A percentile compares a stretch with the other conserved stretches of the same genome.
Evolutionary conservation across 2,113 vertebrate species (phyloP).

Genomic region (Myocastor coypus): DNA sequence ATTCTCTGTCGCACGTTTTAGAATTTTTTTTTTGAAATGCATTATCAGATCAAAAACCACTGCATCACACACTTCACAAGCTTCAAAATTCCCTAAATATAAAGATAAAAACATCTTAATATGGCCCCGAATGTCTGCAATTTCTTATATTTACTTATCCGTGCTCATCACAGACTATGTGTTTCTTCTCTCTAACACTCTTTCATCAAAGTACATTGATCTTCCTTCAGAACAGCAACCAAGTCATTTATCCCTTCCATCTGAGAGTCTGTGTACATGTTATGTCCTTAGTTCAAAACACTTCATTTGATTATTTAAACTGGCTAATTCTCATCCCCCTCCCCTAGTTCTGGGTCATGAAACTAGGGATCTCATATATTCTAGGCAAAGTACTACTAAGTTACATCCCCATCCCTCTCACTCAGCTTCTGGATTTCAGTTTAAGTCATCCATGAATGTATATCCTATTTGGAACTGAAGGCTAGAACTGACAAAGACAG

Average conservation of each 20-base stretch:
- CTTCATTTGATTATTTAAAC: slow-evolving; percentile 21
- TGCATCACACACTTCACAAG: not conserved
- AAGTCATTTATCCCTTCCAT: not conserved
- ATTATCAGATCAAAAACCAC: slow-evolving; percentile 8
- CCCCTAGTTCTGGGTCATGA: not conserved
- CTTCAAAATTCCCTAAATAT: slow-evolving; percentile 10
- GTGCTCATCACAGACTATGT: not conserved
- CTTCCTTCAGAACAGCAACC: not conserved
- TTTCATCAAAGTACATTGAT: not conserved
- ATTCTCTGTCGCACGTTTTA: not conserved
- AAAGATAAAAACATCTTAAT: not conserved
- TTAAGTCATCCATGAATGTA: not conserved
- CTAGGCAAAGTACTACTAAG: not conserved
- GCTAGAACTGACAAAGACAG: not conserved
- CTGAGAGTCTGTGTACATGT: not conserved
- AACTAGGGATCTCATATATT: not conserved
- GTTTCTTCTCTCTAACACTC: not conserved
- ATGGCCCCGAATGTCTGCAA: not conserved
- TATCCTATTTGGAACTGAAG: not conserved
- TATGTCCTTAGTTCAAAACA: not conserved
- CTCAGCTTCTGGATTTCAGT: not conserved
- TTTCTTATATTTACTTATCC: not conserved
- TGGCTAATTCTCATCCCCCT: slow-evolving; percentile 6
- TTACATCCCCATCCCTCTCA: not conserved
- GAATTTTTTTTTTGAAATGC: not conserved